Conservation (phyloP, 2,797 vertebrate species). For the Decapterus maruadsi region DNA sequence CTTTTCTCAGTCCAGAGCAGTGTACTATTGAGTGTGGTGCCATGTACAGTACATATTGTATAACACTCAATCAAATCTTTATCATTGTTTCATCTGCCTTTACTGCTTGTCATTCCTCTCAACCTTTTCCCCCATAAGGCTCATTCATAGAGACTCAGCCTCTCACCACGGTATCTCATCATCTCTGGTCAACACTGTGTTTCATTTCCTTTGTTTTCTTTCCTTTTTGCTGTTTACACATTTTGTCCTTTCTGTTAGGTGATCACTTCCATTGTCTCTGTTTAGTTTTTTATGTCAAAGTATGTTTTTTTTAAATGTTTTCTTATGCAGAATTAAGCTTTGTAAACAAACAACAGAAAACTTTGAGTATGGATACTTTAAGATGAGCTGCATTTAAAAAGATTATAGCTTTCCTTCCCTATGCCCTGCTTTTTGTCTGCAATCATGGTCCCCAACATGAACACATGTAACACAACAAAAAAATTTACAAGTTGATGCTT, state of each 20-base stretch:
- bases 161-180: slow-evolving; percentile 1
- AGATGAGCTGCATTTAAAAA: neutral
- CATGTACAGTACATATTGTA: neutral
- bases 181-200: slow-evolving; percentile 31
- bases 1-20: neutral
- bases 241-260: slow-evolving; percentile 23
- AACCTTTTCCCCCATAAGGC: neutral
- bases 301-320: slow-evolving; percentile 19
- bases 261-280: slow-evolving; percentile 6
- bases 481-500: slow-evolving; percentile 12
- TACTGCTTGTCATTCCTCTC: slow-evolving; percentile 6
- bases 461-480: slow-evolving; percentile 1
- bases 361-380: neutral
- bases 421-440: slow-evolving; percentile 43
- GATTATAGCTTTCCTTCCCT: slow-evolving; percentile 12
- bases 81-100: neutral
- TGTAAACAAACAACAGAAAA: neutral
- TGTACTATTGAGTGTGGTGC: neutral
- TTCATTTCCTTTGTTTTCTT: slow-evolving; percentile 41
- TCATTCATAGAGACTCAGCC: neutral
- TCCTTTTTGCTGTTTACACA: slow-evolving; percentile 34
- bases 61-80: slow-evolving; percentile 13
- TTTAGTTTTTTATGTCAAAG: slow-evolving; percentile 30
- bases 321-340: slow-evolving; percentile 13
- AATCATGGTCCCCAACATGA: slow-evolving; percentile 63